phyloP scores from a whole-genome alignment of 2,888 invertebrate genomes.

The Eutolmus rufibarbis region DNA sequence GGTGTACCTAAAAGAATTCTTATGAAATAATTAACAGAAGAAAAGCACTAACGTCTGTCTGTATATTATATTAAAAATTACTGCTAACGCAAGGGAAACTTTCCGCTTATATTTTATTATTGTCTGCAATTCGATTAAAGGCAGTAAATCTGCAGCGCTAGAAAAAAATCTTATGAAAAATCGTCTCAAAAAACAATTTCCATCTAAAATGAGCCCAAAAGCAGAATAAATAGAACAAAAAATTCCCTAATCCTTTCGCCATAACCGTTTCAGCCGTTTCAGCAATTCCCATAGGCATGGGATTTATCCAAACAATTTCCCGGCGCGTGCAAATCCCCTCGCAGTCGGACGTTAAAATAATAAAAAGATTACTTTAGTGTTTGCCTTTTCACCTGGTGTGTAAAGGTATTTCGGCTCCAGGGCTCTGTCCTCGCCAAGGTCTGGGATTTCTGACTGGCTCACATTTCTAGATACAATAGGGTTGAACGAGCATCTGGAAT shows the following conservation, averaged over 20 bases:
- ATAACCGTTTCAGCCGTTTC: neutral
- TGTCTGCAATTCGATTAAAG: neutral
- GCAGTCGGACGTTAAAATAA: neutral
- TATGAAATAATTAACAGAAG: neutral
- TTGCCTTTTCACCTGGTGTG: slow-evolving; percentile 15
- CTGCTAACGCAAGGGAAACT: neutral
- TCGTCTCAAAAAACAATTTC: neutral
- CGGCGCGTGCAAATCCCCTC: neutral
- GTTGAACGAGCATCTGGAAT: neutral
- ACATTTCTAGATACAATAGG: neutral
- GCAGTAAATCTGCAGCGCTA: neutral
- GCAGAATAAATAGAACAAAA: neutral
- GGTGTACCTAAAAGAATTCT: too few species aligned
- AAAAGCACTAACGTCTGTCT: neutral
- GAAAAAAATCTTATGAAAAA: neutral
- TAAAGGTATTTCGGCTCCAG: slow-evolving; percentile 4
- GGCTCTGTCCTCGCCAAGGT: neutral
- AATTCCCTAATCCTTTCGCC: neutral
- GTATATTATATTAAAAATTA: neutral
- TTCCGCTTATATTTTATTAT: neutral
- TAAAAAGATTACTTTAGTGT: slow-evolving; percentile 15
- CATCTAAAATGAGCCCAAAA: neutral
- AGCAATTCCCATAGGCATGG: neutral
- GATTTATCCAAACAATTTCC: slow-evolving; percentile 30
- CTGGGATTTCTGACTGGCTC: neutral